Evolutionary conservation across 1,140 invertebrate genomes (phyloP), one percentile per base, ranked within the genome.

Genomic region (Ceratoteleas bidentatus): DNA sequence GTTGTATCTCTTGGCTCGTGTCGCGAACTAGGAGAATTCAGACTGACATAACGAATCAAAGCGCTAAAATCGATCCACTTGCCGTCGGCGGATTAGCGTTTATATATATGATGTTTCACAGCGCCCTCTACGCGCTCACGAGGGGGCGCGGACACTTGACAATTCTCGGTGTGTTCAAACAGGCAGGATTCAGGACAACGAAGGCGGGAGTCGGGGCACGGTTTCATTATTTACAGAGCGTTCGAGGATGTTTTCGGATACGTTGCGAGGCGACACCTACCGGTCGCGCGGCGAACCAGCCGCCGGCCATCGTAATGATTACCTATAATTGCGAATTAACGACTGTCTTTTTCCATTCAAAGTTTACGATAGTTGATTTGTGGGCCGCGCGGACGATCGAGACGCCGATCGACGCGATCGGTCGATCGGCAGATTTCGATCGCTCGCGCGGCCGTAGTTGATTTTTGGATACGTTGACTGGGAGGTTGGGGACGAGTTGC

Each of bases 1-100:
- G 58, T 73, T 73, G 81, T 84, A 80, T 86, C 78, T 88, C 76
- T 72, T 76, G 62, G 60, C 49, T 77, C 54, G 83, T 78, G 70
- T 85, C 85, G 85, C 85, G 88, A 86, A 88, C 88, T 86, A 87
- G 86, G 89, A 91, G 89, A 90, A 88, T 87, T 90, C 88, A 91
- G 90, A 91, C 89, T 91, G 90, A 91, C 76, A 88, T 47, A 87
- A 88, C 81, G 86, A 89, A 90, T 89, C 86, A 88, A 88, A 88
- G 83, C 85, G 87, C 87, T 87, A 85, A 83, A 68, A 57, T 84
- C 69, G 62, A 74, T 78, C 50, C 32, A 82, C 58, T 62, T 73
- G 32, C 57, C 40, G 56, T 65, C 68, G 57, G 72, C 69, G 45
- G 50, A 76, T 6, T 70, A 73, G 62, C 80, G 73, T 82, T 40